phyloP scores from a whole-genome alignment of 2,888 invertebrate genomes.

The Gari tellinella region DNA sequence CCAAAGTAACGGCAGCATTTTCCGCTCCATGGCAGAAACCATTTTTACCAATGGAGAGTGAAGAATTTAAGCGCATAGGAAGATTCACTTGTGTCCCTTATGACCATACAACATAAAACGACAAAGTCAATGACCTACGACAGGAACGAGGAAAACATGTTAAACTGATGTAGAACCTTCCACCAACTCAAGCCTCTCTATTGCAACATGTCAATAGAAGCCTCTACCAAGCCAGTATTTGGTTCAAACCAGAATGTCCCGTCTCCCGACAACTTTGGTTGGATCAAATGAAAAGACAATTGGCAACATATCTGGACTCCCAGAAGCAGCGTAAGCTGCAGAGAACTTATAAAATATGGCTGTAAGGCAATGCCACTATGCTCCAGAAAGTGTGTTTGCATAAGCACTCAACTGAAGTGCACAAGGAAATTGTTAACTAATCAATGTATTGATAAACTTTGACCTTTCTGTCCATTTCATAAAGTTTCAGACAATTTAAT shows the following conservation, averaged over 20 bases:
- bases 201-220: slow-evolving; percentile 28
- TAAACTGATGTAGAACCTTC: slow-evolving; percentile 37
- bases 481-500: no score
- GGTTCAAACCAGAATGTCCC: neutral
- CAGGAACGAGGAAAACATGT: neutral
- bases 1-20: neutral
- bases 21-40: neutral
- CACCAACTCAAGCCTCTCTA: slow-evolving; percentile 45
- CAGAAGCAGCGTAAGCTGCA: slow-evolving; percentile 19
- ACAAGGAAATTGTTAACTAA: no score
- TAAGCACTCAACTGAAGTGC: neutral
- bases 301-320: slow-evolving; percentile 35
- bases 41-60: neutral
- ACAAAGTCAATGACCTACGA: neutral
- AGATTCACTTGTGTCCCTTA: neutral
- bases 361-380: slow-evolving; percentile 17
- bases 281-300: slow-evolving; percentile 4
- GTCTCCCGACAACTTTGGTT: slow-evolving; percentile 17
- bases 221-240: neutral
- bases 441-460: no score
- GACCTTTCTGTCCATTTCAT: no score
- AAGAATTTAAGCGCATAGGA: neutral
- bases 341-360: slow-evolving; percentile 34
- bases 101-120: neutral
- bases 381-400: neutral